Conservation (phyloP, 2,888 invertebrate species). For the Nomada hirtipes region DNA sequence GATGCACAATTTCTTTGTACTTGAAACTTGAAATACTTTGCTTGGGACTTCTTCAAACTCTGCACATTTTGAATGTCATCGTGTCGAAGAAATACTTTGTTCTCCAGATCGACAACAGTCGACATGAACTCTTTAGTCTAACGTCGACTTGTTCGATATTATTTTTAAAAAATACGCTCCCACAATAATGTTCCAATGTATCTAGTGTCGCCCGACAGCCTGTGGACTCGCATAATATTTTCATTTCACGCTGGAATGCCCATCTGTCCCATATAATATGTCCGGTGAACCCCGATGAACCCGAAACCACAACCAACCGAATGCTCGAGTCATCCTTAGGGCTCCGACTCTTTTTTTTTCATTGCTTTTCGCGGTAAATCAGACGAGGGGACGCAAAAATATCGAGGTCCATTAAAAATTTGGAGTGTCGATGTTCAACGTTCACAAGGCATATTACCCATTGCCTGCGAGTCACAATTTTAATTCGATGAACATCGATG, state of each 20-base stretch:
- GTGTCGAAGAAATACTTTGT: too few species aligned
- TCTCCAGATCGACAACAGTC: too few species aligned
- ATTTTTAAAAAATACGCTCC: slow-evolving; percentile 17
- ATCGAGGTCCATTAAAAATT: slow-evolving; percentile 26
- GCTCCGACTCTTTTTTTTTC: slow-evolving; percentile 21
- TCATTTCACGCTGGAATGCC: slow-evolving; percentile 80
- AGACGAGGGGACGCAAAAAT: slow-evolving; percentile 44
- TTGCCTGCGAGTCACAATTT: neutral
- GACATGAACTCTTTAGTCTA: neutral
- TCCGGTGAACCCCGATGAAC: slow-evolving; percentile 77
- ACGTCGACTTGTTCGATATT: neutral
- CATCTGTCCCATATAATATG: slow-evolving; percentile 74
- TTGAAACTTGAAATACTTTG: neutral
- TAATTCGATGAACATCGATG: neutral
- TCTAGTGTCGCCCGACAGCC: slow-evolving; percentile 59
- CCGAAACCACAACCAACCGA: slow-evolving; percentile 71
- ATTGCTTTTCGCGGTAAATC: slow-evolving; percentile 18
- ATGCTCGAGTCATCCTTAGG: slow-evolving; percentile 49
- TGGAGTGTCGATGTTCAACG: slow-evolving; percentile 3
- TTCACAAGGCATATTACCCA: neutral
- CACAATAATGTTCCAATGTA: slow-evolving; percentile 50
- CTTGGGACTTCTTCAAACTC: too few species aligned
- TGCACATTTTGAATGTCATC: neutral
- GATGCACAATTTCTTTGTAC: too few species aligned
- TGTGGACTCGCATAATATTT: slow-evolving; percentile 78